Percentiles rank a stretch among this genome's conserved stretches.
These are phyloP conservation scores for Meriones unguiculatus DNA, from an alignment of 2,113 vertebrate genomes.

Conservation along the genomic window DNA sequence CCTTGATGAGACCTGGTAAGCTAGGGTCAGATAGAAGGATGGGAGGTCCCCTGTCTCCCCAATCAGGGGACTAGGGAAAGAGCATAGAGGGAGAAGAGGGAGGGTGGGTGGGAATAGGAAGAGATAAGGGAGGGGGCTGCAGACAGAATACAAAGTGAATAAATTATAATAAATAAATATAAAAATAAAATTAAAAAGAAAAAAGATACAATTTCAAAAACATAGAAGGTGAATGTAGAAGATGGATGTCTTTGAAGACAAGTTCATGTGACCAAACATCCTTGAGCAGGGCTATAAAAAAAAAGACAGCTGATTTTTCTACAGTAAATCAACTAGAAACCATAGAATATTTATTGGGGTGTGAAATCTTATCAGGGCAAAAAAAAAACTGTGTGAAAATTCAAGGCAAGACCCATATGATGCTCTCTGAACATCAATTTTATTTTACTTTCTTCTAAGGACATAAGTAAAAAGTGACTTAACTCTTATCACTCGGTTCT, in stretches of 20 bases:
- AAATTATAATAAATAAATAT: too few species aligned
- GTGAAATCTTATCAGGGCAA: not conserved
- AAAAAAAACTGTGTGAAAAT: not conserved
- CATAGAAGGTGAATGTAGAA: not conserved
- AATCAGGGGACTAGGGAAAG: too few species aligned
- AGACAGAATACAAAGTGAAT: too few species aligned
- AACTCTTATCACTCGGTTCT: conserved; percentile 15
- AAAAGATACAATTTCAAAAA: not conserved
- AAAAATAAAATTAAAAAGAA: too few species aligned
- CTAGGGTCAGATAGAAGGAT: too few species aligned
- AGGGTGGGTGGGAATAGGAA: too few species aligned
- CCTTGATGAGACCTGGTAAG: too few species aligned
- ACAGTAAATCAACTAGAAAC: not conserved
- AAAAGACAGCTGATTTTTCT: not conserved
- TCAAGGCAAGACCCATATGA: not conserved
- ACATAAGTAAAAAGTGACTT: conserved; percentile 22
- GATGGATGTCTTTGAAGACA: not conserved
- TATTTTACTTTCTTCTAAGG: conserved; percentile 36
- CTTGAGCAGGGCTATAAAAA: not conserved
- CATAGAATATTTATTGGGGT: not conserved
- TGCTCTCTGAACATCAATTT: not conserved
- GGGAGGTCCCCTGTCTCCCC: too few species aligned
- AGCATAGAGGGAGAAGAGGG: too few species aligned
- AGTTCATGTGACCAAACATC: not conserved
- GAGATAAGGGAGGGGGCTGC: too few species aligned